Percentiles rank a stretch among this genome's conserved stretches.
phyloP scores from a whole-genome alignment of 1,140 invertebrate genomes.

The Cepaea nemoralis region DNA sequence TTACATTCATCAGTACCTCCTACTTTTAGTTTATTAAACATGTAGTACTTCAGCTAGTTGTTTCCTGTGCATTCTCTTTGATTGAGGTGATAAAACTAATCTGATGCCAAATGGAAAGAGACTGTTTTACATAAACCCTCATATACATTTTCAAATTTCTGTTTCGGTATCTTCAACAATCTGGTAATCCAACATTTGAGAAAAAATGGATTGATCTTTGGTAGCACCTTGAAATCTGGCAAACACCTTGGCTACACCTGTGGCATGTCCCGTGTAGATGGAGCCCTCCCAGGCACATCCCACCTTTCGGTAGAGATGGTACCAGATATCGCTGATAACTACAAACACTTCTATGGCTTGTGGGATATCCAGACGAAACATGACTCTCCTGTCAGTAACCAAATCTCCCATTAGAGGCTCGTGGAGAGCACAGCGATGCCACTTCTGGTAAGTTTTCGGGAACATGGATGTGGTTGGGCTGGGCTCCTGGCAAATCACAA shows the following conservation, averaged over 20 bases:
- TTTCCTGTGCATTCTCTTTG: no score
- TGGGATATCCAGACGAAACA: constrained; percentile 65
- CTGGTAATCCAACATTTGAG: constrained; percentile 64
- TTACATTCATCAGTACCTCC: no score
- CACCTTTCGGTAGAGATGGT: constrained; percentile 63
- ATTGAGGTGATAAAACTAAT: no score
- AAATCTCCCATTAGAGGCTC: constrained; percentile 70
- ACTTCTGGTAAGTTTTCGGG: constrained; percentile 67
- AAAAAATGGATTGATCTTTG: constrained; percentile 60
- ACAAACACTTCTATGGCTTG: constrained; percentile 67
- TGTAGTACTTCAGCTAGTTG: no score
- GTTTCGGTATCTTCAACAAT: constrained; percentile 66
- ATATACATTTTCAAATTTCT: constrained; percentile 54
- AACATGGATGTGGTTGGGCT: constrained; percentile 62
- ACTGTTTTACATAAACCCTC: background rate
- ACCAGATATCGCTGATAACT: constrained; percentile 64
- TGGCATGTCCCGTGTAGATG: constrained; percentile 57
- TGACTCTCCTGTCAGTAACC: constrained; percentile 61
- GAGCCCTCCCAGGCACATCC: constrained; percentile 67
- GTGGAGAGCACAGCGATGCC: constrained; percentile 66
- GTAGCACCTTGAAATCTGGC: constrained; percentile 58
- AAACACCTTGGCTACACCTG: constrained; percentile 55
- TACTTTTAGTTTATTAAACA: no score
- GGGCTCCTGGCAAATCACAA: constrained; percentile 68
- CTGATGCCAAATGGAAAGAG: background rate